Base-by-base conservation (phyloP, 1,140 invertebrate species). In the Sweltsa coloradensis region DNA sequence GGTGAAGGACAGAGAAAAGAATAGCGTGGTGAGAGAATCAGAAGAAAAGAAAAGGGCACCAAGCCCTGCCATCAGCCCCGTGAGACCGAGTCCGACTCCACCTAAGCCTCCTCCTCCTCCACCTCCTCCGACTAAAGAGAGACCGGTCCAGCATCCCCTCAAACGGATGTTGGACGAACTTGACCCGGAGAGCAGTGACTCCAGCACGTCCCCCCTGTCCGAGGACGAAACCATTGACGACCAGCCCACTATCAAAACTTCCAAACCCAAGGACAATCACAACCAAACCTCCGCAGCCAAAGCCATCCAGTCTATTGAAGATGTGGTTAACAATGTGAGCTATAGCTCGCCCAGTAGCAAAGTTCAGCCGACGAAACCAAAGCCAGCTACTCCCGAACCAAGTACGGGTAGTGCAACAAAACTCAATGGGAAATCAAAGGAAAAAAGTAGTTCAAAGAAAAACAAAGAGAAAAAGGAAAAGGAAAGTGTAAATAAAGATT, bases 21-120 rank as follows among this genome's bases (percentile, higher is more conserved):
- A 73, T 4, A 70, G 26, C 65, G 65, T 56, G 65, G 63, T 52
- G 53, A 67, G 69, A 19, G 69, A 70, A 54, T 64, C 71, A 50
- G 19, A 50, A 21, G 48, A 68, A 26, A 53, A 62, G 29, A 59
- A 59, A 19, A 13, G 22, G 29, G 36, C 36, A 24, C 24, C 22
- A 42, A 49, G 31, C 59, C 59, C 57, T 21, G 58, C 59, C 21
- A 63, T 61, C 0, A 51, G 57, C 0, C 66, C 68, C 1, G 58
- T 61, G 1, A 53, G 62, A 3, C 50, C 63, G 3, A 63, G 63
- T 9, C 63, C 66, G 1, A 62, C 68, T 4, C 67, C 66, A 0
- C 65, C 63, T 3, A 68, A 64, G 41, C 66, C 68, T 19, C 66
- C 65, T 3, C 62, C 66, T 0, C 60, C 65, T 27, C 36, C 45